phyloP scores from a whole-genome alignment of 2,113 vertebrate species.

The Odontesthes bonariensis region DNA sequence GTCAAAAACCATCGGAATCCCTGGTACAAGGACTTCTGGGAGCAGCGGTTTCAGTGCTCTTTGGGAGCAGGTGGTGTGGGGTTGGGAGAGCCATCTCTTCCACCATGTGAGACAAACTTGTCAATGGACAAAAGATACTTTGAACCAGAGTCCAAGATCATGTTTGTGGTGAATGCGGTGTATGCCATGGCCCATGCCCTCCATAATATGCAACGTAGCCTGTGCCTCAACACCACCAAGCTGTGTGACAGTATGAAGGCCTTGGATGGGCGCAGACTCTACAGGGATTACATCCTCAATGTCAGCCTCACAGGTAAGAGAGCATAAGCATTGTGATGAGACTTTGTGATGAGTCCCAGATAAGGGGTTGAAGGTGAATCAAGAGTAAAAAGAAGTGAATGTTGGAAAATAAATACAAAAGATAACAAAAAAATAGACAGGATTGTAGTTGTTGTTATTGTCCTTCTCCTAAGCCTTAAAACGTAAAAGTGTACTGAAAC shows the following conservation, averaged over 20 bases:
- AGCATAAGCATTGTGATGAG: constrained; percentile 5
- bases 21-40: constrained; percentile 98
- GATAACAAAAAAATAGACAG: constrained; percentile 23
- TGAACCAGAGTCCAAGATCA: constrained; percentile 98
- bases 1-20: constrained; percentile 92
- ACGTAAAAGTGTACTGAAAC: constrained; percentile 63
- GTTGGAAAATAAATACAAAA: constrained; percentile 10
- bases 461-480: constrained; percentile 53
- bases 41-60: constrained; percentile 96
- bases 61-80: constrained; percentile 69
- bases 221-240: constrained; percentile 94
- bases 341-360: constrained; percentile 27
- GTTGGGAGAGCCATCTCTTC: constrained; percentile 70
- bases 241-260: constrained; percentile 95
- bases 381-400: constrained; percentile 27
- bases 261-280: constrained; percentile 92
- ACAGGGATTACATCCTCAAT: constrained; percentile 96
- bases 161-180: constrained; percentile 98
- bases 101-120: constrained; percentile 87
- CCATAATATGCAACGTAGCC: constrained; percentile 93
- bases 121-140: constrained; percentile 91
- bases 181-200: constrained; percentile 95
- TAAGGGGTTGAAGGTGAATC: constrained; percentile 43
- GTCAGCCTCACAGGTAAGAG: constrained; percentile 95
- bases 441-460: constrained; percentile 42